Evolutionary conservation across 2,888 invertebrate genomes (phyloP).

Genomic region (Hirudinaria manillensis): DNA sequence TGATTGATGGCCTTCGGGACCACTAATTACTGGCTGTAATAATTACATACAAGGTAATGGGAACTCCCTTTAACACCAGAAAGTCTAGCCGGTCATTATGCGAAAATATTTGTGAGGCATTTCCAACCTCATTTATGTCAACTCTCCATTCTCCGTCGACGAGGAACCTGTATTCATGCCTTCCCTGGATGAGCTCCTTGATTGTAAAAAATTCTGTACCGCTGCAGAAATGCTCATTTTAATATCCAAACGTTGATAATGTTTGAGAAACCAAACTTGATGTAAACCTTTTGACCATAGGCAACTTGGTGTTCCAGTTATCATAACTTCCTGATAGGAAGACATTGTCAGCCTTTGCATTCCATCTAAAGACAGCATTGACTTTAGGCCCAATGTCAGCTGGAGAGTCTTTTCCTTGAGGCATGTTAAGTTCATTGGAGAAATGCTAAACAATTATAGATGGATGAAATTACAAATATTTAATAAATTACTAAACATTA

Average conservation of each 20-base stretch:
- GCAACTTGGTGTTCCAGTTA: slow-evolving; percentile 30
- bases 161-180: slow-evolving; percentile 30
- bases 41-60: neutral
- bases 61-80: neutral
- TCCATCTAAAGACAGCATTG: slow-evolving; percentile 28
- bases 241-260: no score
- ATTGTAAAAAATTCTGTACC: slow-evolving; percentile 30
- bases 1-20: neutral
- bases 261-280: no score
- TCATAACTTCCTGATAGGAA: slow-evolving; percentile 29
- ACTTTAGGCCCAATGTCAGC: slow-evolving; percentile 10
- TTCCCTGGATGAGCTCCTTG: slow-evolving; percentile 22
- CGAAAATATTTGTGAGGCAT: neutral
- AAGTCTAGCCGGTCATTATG: neutral
- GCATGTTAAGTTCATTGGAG: no score
- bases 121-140: slow-evolving; percentile 22
- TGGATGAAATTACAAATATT: no score
- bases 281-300: slow-evolving; percentile 31
- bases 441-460: no score
- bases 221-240: slow-evolving; percentile 13
- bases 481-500: no score
- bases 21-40: slow-evolving; percentile 11
- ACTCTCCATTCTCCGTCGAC: slow-evolving; percentile 31
- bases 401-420: neutral
- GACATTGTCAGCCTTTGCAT: slow-evolving; percentile 21